A percentile compares a stretch with the other conserved stretches of the same genome.
phyloP scores from a whole-genome alignment of 2,797 vertebrate genomes.

The Chaetodon trifasciatus region DNA sequence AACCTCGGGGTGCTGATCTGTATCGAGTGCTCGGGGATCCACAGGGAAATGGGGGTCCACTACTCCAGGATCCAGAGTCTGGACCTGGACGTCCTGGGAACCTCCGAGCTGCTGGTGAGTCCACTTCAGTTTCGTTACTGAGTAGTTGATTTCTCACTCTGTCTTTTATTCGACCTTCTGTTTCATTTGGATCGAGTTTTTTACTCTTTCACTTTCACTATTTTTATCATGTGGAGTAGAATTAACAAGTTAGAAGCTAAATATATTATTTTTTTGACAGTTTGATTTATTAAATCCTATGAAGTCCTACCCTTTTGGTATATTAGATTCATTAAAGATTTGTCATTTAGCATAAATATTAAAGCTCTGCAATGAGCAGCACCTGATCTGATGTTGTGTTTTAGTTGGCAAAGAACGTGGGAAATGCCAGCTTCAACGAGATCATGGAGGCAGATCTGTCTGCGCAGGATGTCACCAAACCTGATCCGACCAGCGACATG shows the following conservation, averaged over 20 bases:
- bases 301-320: no score
- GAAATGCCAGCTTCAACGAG: slow-evolving; percentile 95
- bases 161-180: no score
- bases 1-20: slow-evolving; percentile 97
- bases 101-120: slow-evolving; percentile 96
- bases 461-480: slow-evolving; percentile 87
- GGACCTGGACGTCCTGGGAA: slow-evolving; percentile 95
- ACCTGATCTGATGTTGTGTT: slow-evolving; percentile 40
- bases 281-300: background rate
- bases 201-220: no score
- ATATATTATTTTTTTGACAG: background rate
- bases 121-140: slow-evolving; percentile 9
- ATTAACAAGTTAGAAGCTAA: background rate
- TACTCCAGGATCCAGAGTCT: slow-evolving; percentile 98
- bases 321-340: background rate
- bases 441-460: slow-evolving; percentile 94
- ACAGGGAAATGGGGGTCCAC: slow-evolving; percentile 97
- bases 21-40: slow-evolving; percentile 98
- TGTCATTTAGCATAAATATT: background rate
- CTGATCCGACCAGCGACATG: slow-evolving; percentile 93
- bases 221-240: no score
- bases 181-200: no score
- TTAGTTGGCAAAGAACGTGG: slow-evolving; percentile 96
- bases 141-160: no score
- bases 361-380: background rate